Percentiles rank a stretch among this genome's conserved stretches.
Conservation (phyloP, 2,113 vertebrate species). For the Corythornis vintsioides region DNA sequence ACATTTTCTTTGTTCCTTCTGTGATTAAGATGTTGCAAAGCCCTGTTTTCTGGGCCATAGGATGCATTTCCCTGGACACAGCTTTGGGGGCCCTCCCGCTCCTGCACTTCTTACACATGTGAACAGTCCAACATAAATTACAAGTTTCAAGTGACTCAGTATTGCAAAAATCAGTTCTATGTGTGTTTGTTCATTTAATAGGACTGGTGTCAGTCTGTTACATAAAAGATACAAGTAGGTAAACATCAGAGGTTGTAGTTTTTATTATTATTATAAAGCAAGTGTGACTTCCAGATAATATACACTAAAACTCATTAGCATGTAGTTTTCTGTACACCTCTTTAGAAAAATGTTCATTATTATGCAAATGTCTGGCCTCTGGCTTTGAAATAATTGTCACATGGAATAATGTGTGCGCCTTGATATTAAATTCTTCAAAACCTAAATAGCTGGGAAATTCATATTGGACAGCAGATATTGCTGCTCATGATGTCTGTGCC, state of each 20-base stretch:
- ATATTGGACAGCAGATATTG: background rate
- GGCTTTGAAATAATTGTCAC: slow-evolving; percentile 38
- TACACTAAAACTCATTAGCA: background rate
- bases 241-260: background rate
- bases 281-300: background rate
- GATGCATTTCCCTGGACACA: background rate
- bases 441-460: background rate
- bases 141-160: background rate
- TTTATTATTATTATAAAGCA: background rate
- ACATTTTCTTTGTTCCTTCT: background rate
- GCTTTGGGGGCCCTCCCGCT: background rate
- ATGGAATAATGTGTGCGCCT: background rate
- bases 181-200: background rate
- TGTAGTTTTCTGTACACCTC: background rate
- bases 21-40: background rate
- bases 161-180: background rate
- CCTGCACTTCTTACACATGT: accelerated
- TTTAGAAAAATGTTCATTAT: slow-evolving; percentile 32
- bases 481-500: background rate
- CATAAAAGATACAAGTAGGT: background rate
- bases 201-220: background rate
- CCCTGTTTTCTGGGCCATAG: accelerated
- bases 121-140: accelerated
- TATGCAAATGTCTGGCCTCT: slow-evolving; percentile 37
- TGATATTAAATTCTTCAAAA: slow-evolving; percentile 6